Percentiles rank a stretch among this genome's conserved stretches.
phyloP scores from a whole-genome alignment of 2,113 vertebrate species.

The Phylloscopus trochiloides region DNA sequence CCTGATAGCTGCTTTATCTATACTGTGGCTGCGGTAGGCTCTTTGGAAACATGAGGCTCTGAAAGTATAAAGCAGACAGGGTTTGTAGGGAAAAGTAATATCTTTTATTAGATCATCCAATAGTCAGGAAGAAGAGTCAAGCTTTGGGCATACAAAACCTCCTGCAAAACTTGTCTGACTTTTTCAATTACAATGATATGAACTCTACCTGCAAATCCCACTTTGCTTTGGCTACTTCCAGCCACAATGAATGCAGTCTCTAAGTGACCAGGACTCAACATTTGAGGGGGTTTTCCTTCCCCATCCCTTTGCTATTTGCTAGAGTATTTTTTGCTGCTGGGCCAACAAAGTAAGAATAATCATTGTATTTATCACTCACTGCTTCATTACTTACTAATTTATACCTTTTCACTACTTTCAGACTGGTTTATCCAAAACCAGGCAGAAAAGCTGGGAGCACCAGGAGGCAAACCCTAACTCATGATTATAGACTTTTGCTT shows the following conservation, averaged over 20 bases:
- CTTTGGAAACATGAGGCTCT: conserved; percentile 39
- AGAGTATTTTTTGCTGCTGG: not conserved
- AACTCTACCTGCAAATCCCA: not conserved
- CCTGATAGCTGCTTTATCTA: conserved; percentile 46
- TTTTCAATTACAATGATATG: conserved; percentile 1
- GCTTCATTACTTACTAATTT: not conserved
- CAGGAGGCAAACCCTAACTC: not conserved
- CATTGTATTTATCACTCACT: not conserved
- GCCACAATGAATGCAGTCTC: rapidly evolving
- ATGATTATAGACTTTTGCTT: not conserved
- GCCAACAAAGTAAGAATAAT: not conserved
- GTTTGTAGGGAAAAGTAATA: conserved; percentile 41
- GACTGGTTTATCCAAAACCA: not conserved
- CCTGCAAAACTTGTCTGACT: conserved; percentile 11
- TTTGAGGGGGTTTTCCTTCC: not conserved
- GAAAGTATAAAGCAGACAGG: conserved; percentile 42
- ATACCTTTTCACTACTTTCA: not conserved
- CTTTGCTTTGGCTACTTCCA: not conserved
- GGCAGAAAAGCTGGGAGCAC: not conserved
- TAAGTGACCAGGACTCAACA: not conserved
- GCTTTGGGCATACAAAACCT: conserved; percentile 25
- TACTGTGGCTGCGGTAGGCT: not conserved
- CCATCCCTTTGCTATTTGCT: not conserved
- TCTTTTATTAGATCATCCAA: conserved; percentile 48
- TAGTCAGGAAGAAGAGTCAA: conserved; percentile 21